These are phyloP conservation scores for Drosophila cardini DNA, from an alignment of 1,140 invertebrate species.

Conservation along the genomic window DNA sequence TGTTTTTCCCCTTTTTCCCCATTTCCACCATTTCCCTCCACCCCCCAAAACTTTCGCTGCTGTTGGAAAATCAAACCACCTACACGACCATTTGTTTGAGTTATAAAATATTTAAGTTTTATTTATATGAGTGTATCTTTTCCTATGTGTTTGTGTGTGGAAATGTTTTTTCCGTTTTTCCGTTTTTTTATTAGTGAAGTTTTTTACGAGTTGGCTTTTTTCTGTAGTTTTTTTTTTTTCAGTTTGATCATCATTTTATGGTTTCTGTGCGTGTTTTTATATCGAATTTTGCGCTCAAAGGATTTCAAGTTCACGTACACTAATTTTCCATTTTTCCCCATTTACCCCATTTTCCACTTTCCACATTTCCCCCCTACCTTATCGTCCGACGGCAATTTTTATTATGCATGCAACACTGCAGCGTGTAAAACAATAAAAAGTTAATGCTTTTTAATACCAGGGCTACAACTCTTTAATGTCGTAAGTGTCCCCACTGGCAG, in stretches of 20 bases:
- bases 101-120: conserved; percentile 50
- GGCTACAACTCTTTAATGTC: conserved; percentile 77
- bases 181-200: conserved; percentile 79
- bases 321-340: conserved; percentile 54
- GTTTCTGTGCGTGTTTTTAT: conserved; percentile 80
- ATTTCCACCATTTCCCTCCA: too few relatives aligned
- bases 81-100: conserved; percentile 41
- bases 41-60: background rate
- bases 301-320: conserved; percentile 81
- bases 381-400: conserved; percentile 34
- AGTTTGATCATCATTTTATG: conserved; percentile 63
- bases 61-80: conserved; percentile 32
- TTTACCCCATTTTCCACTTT: background rate
- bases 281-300: conserved; percentile 77
- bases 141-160: conserved; percentile 26
- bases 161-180: conserved; percentile 34
- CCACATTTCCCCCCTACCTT: background rate
- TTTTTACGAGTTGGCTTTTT: conserved; percentile 59
- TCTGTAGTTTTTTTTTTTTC: conserved; percentile 6
- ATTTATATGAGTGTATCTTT: conserved; percentile 44
- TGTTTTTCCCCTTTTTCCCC: too few relatives aligned
- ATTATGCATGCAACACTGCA: conserved; percentile 46
- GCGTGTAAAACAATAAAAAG: conserved; percentile 65
- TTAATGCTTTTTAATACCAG: conserved; percentile 61
- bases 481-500: conserved; percentile 31